These are phyloP conservation scores for Varanus salvator DNA, from an alignment of 2,113 vertebrate genomes.

Conservation along the genomic window DNA sequence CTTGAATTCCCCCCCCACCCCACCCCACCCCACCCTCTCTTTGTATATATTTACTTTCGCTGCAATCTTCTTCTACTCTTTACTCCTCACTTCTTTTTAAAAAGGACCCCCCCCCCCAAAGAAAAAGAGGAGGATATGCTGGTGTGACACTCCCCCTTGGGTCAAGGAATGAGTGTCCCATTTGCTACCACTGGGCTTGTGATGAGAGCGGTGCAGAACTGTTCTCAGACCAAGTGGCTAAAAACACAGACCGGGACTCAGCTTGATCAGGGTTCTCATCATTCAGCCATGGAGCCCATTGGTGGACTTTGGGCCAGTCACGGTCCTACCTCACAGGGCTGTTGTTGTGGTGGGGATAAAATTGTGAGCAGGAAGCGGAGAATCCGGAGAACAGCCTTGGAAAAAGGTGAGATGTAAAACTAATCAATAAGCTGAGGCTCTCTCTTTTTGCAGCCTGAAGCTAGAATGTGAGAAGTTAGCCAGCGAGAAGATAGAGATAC, in stretches of 20 bases:
- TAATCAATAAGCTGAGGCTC: too few relatives aligned
- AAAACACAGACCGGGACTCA: too few relatives aligned
- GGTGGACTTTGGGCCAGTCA: too few relatives aligned
- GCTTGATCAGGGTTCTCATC: too few relatives aligned
- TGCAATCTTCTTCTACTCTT: background rate
- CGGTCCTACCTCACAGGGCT: too few relatives aligned
- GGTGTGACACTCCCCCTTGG: background rate
- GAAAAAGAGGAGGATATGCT: background rate
- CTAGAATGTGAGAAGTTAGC: conserved; percentile 85
- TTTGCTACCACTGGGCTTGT: fast-evolving
- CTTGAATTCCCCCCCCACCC: background rate
- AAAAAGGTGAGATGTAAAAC: too few relatives aligned
- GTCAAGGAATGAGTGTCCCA: background rate
- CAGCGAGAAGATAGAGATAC: conserved; percentile 85
- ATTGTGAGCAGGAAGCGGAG: too few relatives aligned
- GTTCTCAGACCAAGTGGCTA: too few relatives aligned
- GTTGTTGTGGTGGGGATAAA: too few relatives aligned
- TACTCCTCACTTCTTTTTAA: background rate
- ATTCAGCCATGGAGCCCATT: too few relatives aligned
- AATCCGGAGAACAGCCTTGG: too few relatives aligned
- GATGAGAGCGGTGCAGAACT: fast-evolving
- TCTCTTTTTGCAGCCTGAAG: conserved; percentile 76
- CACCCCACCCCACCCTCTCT: too few relatives aligned
- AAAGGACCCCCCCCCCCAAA: background rate
- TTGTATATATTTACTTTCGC: background rate